Percentiles rank a stretch among this genome's conserved stretches.
phyloP scores from a whole-genome alignment of 2,797 vertebrate species.

The Gymnopithys bicolor region DNA sequence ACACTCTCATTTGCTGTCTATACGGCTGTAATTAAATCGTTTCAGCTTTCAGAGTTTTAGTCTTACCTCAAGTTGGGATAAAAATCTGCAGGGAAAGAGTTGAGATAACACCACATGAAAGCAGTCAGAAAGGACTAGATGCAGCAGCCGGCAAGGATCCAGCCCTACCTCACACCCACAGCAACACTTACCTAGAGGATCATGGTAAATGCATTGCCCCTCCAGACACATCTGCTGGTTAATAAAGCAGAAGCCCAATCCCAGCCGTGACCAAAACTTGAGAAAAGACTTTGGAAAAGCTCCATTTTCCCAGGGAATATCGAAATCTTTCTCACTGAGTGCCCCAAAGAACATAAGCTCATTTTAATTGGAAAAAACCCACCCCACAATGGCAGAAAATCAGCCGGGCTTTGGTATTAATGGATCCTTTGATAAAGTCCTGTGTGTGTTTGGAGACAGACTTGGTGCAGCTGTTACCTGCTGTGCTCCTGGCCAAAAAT shows the following conservation, averaged over 20 bases:
- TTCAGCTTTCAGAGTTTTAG: conserved; percentile 10
- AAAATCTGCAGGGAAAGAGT: not conserved
- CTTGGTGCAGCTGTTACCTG: not conserved
- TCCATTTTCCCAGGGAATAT: not conserved
- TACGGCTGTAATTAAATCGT: conserved; percentile 43
- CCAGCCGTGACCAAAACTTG: not conserved
- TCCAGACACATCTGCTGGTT: not conserved
- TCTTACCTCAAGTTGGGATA: not conserved
- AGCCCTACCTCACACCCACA: not conserved
- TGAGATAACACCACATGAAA: not conserved
- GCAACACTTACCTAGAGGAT: not conserved
- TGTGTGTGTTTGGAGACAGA: not conserved
- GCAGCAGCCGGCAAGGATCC: not conserved
- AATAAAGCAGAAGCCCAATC: not conserved
- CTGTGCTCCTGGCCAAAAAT: not conserved
- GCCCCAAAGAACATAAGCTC: not conserved
- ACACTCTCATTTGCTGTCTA: conserved; percentile 5
- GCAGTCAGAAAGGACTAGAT: not conserved
- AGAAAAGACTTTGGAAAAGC: not conserved
- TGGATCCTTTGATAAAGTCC: not conserved
- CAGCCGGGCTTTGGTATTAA: not conserved
- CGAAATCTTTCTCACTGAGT: not conserved
- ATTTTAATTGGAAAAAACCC: not conserved
- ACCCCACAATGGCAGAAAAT: not conserved
- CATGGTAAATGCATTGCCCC: not conserved